A percentile compares a stretch with the other conserved stretches of the same genome.
Evolutionary conservation across 2,888 invertebrate species (phyloP).

Genomic region (Heterodera filipjevi): DNA sequence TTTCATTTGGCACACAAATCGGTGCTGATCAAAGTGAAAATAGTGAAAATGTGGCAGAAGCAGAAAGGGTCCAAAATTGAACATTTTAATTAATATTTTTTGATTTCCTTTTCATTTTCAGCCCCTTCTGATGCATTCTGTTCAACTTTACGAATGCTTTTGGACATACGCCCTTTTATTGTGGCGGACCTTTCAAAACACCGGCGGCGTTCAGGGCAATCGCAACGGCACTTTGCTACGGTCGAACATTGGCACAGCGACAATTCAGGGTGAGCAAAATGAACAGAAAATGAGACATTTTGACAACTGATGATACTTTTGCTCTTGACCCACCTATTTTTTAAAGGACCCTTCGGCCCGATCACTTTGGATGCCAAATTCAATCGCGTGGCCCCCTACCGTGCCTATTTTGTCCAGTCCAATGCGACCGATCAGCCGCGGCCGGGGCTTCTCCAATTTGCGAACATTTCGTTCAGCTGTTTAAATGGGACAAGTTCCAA

Average conservation of each 20-base stretch:
- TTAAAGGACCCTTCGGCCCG: conserved; percentile 31
- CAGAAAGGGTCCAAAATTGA: not conserved
- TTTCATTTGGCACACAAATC: conserved; percentile 30
- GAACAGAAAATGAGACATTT: not conserved
- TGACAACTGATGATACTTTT: not conserved
- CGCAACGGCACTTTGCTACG: conserved; percentile 23
- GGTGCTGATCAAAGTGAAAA: conserved; percentile 11
- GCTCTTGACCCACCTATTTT: not conserved
- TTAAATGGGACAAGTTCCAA: conserved; percentile 5
- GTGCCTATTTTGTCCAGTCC: conserved; percentile 13
- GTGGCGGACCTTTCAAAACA: conserved; percentile 14
- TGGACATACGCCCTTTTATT: conserved; percentile 31
- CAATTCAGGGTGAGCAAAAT: not conserved
- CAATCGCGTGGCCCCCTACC: conserved; percentile 29
- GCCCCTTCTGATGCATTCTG: conserved; percentile 20
- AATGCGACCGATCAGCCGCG: conserved; percentile 12
- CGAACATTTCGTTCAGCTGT: conserved; percentile 20
- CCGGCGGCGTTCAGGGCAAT: conserved; percentile 7
- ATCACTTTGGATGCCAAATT: conserved; percentile 24
- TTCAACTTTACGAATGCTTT: conserved; percentile 34
- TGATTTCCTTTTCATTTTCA: not conserved
- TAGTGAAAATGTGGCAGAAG: conserved; percentile 6
- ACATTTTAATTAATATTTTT: not conserved
- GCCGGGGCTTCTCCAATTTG: conserved; percentile 17
- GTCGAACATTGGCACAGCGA: not conserved